Percentiles rank a stretch among this genome's conserved stretches.
Evolutionary conservation across 2,113 vertebrate genomes (phyloP).

Genomic region (Felis chaus): DNA sequence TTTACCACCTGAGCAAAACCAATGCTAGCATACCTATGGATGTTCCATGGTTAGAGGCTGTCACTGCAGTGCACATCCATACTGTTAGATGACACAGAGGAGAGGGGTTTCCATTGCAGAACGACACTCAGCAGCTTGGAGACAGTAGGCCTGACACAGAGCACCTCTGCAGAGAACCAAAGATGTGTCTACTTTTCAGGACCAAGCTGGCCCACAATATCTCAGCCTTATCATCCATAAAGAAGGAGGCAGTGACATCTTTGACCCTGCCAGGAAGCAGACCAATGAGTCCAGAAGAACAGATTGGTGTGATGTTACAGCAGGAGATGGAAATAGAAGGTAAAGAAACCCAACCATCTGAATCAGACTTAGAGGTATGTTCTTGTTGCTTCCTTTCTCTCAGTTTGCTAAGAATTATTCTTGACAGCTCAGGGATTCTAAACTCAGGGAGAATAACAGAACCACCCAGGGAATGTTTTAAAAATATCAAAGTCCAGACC

Average conservation of each 20-base stretch:
- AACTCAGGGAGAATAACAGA: neutral
- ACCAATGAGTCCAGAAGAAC: slow-evolving; percentile 89
- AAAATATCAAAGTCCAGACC: neutral
- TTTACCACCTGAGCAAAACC: neutral
- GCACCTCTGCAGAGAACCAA: neutral
- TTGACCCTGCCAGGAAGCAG: slow-evolving; percentile 54
- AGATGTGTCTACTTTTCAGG: slow-evolving; percentile 49
- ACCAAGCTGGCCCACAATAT: fast-evolving
- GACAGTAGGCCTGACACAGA: neutral
- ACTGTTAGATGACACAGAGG: neutral
- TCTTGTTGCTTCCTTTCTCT: neutral
- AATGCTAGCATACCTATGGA: neutral
- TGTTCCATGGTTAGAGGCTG: neutral
- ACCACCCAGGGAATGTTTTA: neutral
- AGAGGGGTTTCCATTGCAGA: neutral
- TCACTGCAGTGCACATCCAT: neutral
- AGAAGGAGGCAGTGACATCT: neutral
- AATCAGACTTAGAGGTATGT: slow-evolving; percentile 88
- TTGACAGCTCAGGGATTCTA: neutral
- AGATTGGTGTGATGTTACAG: slow-evolving; percentile 87
- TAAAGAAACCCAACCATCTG: slow-evolving; percentile 81
- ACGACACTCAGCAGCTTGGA: neutral
- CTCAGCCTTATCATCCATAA: neutral
- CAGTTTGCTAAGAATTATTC: neutral
- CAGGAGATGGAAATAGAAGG: slow-evolving; percentile 82